These are phyloP conservation scores for Campoletis sonorensis DNA, from an alignment of 1,140 invertebrate species.

Conservation along the genomic window DNA sequence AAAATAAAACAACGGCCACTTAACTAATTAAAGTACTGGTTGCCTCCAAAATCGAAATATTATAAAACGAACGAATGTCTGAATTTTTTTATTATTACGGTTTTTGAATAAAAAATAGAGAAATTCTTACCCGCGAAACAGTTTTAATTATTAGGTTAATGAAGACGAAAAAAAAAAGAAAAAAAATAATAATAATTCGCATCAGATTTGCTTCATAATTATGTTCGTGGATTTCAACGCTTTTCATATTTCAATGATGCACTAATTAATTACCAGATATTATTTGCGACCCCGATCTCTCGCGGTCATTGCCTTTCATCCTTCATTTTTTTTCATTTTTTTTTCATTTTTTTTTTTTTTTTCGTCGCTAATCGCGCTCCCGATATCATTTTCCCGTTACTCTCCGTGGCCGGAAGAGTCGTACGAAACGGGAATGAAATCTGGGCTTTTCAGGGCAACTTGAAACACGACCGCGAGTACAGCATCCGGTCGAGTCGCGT, in stretches of 20 bases:
- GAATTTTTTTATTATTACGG: too few relatives aligned
- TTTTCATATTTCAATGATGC: neutral
- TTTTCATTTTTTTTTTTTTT: too few relatives aligned
- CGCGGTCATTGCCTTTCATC: too few relatives aligned
- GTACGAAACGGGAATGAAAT: neutral
- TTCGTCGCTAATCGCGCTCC: neutral
- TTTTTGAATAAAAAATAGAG: too few relatives aligned
- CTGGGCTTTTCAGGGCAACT: neutral
- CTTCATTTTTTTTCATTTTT: too few relatives aligned
- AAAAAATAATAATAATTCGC: too few relatives aligned
- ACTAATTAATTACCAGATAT: neutral
- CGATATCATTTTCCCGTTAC: conserved; percentile 11
- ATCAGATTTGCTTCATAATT: neutral
- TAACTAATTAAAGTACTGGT: neutral
- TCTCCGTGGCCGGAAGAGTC: neutral
- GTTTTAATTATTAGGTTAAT: too few relatives aligned
- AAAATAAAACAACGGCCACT: neutral
- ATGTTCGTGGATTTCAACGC: neutral
- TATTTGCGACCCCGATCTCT: too few relatives aligned
- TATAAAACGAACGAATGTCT: too few relatives aligned
- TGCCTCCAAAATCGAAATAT: neutral
- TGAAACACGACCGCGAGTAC: conserved; percentile 6
- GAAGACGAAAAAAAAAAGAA: too few relatives aligned
- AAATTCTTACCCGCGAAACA: too few relatives aligned
- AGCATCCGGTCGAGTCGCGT: neutral